A percentile compares a stretch with the other conserved stretches of the same genome.
Conservation (phyloP, 2,113 vertebrate genomes). For the Prionailurus viverrinus region DNA sequence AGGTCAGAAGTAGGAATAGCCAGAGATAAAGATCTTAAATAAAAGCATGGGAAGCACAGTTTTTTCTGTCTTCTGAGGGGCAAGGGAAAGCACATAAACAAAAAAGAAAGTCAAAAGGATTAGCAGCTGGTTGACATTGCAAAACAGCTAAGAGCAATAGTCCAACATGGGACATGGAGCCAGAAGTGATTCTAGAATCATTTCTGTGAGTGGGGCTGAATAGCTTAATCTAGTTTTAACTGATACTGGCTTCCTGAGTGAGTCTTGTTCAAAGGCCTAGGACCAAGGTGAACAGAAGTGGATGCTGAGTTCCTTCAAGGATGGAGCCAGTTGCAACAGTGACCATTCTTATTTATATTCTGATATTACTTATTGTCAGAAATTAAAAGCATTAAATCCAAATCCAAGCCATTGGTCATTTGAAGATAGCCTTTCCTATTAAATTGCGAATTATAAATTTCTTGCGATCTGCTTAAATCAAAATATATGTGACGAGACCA, state of each 20-base stretch:
- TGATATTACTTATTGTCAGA: not conserved
- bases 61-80: not conserved
- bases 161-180: not conserved
- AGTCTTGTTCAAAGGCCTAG: not conserved
- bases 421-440: not conserved
- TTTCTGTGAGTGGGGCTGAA: conserved; percentile 10
- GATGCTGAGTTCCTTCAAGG: not conserved
- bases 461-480: not conserved
- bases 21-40: not conserved
- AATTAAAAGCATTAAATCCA: not conserved
- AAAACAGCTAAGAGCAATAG: not conserved
- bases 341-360: not conserved
- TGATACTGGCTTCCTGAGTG: not conserved
- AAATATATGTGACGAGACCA: not conserved
- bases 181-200: not conserved
- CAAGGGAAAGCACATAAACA: not conserved
- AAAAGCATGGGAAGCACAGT: not conserved
- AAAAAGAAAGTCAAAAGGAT: not conserved
- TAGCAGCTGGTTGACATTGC: not conserved
- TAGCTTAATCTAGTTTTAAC: not conserved
- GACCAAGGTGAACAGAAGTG: not conserved
- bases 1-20: not conserved
- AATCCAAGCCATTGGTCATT: not conserved
- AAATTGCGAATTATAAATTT: conserved; percentile 29
- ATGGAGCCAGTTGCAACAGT: not conserved